Evolutionary conservation across 2,888 invertebrate species (phyloP).

Genomic region (Caenorhabditis sulstoni): DNA sequence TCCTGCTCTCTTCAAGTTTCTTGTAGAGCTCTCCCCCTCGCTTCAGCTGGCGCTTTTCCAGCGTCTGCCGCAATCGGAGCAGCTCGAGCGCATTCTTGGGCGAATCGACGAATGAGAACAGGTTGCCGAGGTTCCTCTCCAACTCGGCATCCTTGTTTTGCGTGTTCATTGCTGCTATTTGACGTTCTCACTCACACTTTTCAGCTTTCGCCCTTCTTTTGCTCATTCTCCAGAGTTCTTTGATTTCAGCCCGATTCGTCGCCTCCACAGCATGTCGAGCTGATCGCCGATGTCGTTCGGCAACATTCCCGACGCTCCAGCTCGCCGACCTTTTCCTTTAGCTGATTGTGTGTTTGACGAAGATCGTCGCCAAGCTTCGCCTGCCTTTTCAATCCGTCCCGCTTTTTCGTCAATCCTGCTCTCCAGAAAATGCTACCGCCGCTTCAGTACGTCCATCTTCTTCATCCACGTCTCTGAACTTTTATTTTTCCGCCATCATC

Average conservation of each 20-base stretch:
- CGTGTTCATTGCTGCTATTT: conserved; percentile 64
- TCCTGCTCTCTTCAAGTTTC: conserved; percentile 92
- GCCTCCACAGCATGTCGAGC: conserved; percentile 62
- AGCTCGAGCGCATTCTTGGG: conserved; percentile 59
- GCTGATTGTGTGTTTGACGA: background rate
- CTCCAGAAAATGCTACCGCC: conserved; percentile 84
- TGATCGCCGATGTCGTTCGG: conserved; percentile 61
- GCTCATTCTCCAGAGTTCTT: conserved; percentile 56
- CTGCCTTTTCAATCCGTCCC: conserved; percentile 49
- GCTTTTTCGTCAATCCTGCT: conserved; percentile 63
- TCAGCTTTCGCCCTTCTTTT: conserved; percentile 66
- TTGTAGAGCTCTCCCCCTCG: conserved; percentile 87
- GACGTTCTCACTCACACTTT: conserved; percentile 64
- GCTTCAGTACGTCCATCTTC: conserved; percentile 85
- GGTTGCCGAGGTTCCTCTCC: conserved; percentile 63
- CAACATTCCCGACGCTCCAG: conserved; percentile 63
- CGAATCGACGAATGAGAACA: conserved; percentile 43
- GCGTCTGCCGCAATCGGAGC: conserved; percentile 89
- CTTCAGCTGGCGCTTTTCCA: conserved; percentile 85
- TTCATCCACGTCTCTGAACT: conserved; percentile 46
- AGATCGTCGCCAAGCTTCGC: conserved; percentile 58
- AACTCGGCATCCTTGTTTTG: conserved; percentile 63
- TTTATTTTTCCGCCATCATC: conserved; percentile 88
- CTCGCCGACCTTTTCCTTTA: conserved; percentile 60
- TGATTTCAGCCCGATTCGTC: conserved; percentile 63